Evolutionary conservation across 2,113 vertebrate species (phyloP).

Genomic region (Grantiella picta): DNA sequence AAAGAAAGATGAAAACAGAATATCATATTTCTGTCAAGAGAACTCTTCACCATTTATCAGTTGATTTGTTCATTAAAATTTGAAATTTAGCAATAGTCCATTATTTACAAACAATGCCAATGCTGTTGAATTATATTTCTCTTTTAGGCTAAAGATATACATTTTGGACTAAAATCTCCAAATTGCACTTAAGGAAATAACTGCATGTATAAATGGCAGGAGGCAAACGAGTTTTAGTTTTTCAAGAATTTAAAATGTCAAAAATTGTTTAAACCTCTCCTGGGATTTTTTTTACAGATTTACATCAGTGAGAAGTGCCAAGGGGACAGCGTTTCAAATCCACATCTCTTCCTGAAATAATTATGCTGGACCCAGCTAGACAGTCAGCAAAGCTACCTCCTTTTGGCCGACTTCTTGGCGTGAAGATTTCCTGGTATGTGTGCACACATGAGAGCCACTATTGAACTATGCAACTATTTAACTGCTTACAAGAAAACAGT

Average conservation of each 20-base stretch:
- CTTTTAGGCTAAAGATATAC: background rate
- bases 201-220: background rate
- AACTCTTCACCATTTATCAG: background rate
- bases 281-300: background rate
- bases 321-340: background rate
- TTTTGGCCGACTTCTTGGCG: background rate
- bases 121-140: background rate
- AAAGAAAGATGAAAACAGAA: background rate
- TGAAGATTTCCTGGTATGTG: background rate
- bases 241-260: background rate
- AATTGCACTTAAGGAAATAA: background rate
- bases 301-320: background rate
- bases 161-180: background rate
- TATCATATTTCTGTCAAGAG: background rate
- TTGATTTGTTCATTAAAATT: background rate
- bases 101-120: background rate
- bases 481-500: background rate
- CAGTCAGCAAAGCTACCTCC: background rate
- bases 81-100: background rate
- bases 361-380: background rate
- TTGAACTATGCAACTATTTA: background rate
- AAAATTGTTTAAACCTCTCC: background rate
- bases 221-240: background rate
- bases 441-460: background rate
- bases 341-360: background rate